Evolutionary conservation across 2,113 vertebrate species (phyloP).

Genomic region (Sigmodon hispidus): DNA sequence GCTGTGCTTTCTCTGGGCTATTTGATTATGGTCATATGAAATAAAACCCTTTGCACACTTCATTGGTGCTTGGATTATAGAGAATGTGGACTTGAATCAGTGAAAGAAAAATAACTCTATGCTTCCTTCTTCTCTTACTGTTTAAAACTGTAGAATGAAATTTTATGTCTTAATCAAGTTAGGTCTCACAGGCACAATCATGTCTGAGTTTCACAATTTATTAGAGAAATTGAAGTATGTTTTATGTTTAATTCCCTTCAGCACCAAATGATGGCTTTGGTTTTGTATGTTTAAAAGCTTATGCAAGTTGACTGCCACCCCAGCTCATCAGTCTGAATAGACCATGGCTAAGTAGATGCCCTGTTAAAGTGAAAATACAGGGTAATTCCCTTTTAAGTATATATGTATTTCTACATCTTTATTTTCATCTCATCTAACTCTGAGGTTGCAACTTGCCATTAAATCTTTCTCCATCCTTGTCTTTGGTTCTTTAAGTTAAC

Average conservation of each 20-base stretch:
- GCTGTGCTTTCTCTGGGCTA: neutral
- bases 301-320: neutral
- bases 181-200: constrained; percentile 55
- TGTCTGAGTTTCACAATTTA: constrained; percentile 59
- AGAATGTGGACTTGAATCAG: neutral
- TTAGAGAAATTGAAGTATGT: constrained; percentile 53
- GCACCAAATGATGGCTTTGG: constrained; percentile 14
- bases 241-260: constrained; percentile 59
- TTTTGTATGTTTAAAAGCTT: constrained; percentile 50
- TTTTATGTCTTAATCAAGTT: constrained; percentile 71
- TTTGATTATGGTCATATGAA: neutral
- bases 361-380: neutral
- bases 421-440: constrained; percentile 27
- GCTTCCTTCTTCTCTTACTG: constrained; percentile 5
- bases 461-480: neutral
- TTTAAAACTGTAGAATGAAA: constrained; percentile 52
- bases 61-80: neutral
- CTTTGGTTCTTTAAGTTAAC: constrained; percentile 35
- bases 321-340: neutral
- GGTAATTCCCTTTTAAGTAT: neutral
- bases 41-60: neutral
- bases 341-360: neutral
- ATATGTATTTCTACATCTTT: neutral
- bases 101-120: constrained; percentile 16
- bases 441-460: neutral